Evolutionary conservation across 2,888 invertebrate species (phyloP).

Genomic region (Tetropium fuscum): DNA sequence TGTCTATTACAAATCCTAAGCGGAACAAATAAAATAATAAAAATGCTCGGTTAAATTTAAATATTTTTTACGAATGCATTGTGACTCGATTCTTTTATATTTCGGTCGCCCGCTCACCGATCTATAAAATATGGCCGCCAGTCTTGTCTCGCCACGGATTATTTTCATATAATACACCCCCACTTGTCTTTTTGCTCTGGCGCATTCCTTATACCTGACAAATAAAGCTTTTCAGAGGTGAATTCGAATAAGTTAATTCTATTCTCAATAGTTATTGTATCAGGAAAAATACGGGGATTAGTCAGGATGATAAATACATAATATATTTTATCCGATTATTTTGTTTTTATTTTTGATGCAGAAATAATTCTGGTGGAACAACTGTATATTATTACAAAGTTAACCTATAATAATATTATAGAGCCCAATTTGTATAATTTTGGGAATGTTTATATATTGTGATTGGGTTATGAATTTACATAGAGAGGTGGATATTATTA

Average conservation of each 20-base stretch:
- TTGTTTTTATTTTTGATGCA: too few relatives aligned
- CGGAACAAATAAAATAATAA: conserved; percentile 25
- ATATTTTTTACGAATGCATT: conserved; percentile 24
- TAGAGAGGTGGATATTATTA: too few relatives aligned
- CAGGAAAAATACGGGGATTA: conserved; percentile 18
- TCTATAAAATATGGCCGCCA: conserved; percentile 46
- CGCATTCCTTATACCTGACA: conserved; percentile 20
- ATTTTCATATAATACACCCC: conserved; percentile 39
- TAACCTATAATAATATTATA: too few relatives aligned
- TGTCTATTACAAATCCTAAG: not conserved
- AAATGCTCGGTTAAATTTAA: conserved; percentile 30
- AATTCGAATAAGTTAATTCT: conserved; percentile 12
- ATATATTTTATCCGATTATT: conserved; percentile 13
- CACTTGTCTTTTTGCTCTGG: conserved; percentile 37
- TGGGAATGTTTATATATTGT: too few relatives aligned
- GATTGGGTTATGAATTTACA: too few relatives aligned
- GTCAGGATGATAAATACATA: conserved; percentile 1
- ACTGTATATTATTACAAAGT: too few relatives aligned
- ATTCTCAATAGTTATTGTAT: conserved; percentile 19
- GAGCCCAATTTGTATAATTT: too few relatives aligned
- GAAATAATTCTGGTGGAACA: too few relatives aligned
- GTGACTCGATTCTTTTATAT: conserved; percentile 31
- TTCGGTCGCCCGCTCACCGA: conserved; percentile 42
- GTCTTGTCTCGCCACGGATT: conserved; percentile 36
- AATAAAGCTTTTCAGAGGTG: conserved; percentile 22